phyloP scores from a whole-genome alignment of 2,888 invertebrate species.

The Sphinx pinastri region DNA sequence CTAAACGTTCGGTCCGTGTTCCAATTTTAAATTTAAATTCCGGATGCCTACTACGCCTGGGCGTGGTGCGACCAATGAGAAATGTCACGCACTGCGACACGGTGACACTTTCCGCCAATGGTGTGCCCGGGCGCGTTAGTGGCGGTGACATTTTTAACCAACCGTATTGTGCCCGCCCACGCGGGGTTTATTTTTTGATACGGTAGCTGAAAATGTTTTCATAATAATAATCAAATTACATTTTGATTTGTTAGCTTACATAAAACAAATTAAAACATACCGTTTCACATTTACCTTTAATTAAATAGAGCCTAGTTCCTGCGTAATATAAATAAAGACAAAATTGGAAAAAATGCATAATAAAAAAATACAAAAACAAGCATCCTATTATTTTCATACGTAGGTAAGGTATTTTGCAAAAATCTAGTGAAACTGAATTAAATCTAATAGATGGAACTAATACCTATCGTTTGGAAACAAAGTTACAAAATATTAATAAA shows the following conservation, averaged over 20 bases:
- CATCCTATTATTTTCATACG: not conserved
- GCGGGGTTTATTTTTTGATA: slow-evolving; percentile 26
- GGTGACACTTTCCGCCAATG: slow-evolving; percentile 79
- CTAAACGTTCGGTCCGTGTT: not conserved
- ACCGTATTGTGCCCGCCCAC: slow-evolving; percentile 63
- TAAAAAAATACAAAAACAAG: not conserved
- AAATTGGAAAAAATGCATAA: not conserved
- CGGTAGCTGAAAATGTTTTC: slow-evolving; percentile 27
- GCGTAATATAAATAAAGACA: no score
- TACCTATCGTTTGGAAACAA: no score
- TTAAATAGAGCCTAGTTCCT: no score
- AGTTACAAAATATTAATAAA: no score
- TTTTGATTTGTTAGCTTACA: not conserved
- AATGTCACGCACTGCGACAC: slow-evolving; percentile 76
- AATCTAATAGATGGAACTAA: no score
- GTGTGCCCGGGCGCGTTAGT: slow-evolving; percentile 49
- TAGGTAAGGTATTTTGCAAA: not conserved
- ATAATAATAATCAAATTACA: not conserved
- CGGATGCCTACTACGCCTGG: slow-evolving; percentile 40
- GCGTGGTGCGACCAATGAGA: slow-evolving; percentile 72
- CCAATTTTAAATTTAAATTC: slow-evolving; percentile 36
- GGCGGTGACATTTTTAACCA: slow-evolving; percentile 76
- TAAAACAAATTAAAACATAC: not conserved
- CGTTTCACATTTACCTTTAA: no score
- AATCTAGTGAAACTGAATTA: no score